phyloP scores from a whole-genome alignment of 64 coral and sea anemone species.

The Porites lutea region DNA sequence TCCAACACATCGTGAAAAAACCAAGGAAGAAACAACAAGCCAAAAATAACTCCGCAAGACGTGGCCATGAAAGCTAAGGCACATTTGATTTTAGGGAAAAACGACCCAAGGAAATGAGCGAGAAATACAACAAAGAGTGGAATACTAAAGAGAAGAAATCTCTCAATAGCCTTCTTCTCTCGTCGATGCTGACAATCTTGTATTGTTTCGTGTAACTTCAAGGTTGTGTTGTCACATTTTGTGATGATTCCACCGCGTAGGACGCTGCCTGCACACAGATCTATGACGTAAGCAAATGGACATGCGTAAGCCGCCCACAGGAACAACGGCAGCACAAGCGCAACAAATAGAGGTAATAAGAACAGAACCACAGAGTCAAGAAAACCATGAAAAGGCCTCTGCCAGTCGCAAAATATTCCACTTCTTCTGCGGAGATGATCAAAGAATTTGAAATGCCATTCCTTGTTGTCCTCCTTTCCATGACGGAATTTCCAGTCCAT shows the following conservation, averaged over 20 bases:
- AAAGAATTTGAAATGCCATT: conserved; percentile 83
- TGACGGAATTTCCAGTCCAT: conserved; percentile 85
- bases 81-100: background rate
- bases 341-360: background rate
- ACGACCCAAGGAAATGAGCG: background rate
- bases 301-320: conserved; percentile 37
- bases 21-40: conserved; percentile 8
- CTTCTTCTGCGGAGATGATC: conserved; percentile 62
- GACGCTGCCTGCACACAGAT: conserved; percentile 3
- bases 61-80: background rate
- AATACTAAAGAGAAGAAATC: background rate
- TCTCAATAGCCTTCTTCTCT: background rate
- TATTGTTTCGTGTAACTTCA: background rate
- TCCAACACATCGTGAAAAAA: conserved; percentile 8
- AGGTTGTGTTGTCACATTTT: background rate
- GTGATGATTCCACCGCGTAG: conserved; percentile 6
- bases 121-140: background rate
- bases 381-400: conserved; percentile 35
- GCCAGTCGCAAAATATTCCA: conserved; percentile 42
- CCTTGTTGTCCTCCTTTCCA: conserved; percentile 28
- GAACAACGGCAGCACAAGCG: conserved; percentile 6
- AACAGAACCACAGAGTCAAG: conserved; percentile 23
- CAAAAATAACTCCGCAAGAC: background rate
- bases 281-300: conserved; percentile 61
- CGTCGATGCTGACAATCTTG: background rate